Evolutionary conservation across 2,888 invertebrate species (phyloP).

Genomic region (Onthophagus sagittarius): DNA sequence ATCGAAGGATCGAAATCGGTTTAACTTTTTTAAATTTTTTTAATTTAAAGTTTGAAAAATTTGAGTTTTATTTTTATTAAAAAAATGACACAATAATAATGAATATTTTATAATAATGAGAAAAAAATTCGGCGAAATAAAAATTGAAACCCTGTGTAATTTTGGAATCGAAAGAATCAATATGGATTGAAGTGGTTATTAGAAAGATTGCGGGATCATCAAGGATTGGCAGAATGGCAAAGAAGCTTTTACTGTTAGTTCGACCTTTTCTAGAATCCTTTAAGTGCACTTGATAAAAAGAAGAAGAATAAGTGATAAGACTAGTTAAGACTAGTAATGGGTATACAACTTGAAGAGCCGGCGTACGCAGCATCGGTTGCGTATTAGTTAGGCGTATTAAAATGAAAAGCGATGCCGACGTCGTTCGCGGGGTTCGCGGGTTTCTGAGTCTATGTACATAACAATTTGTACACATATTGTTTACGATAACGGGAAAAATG

Average conservation of each 20-base stretch:
- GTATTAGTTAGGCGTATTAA: background rate
- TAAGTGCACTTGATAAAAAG: background rate
- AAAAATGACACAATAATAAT: too few species aligned
- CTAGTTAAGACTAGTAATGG: background rate
- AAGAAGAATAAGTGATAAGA: background rate
- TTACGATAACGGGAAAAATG: conserved; percentile 8
- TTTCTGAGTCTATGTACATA: conserved; percentile 3
- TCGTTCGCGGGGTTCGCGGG: too few species aligned
- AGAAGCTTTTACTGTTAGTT: background rate
- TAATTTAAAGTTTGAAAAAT: too few species aligned
- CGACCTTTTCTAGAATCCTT: background rate
- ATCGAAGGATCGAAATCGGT: too few species aligned
- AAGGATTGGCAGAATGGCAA: background rate
- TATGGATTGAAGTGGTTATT: background rate
- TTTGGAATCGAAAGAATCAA: background rate
- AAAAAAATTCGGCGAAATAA: background rate
- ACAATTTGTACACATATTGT: conserved; percentile 6
- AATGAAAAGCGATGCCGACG: background rate
- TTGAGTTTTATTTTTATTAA: too few species aligned
- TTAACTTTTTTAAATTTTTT: too few species aligned
- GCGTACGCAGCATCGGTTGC: background rate
- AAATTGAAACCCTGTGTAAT: background rate
- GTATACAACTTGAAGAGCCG: background rate
- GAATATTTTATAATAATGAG: too few species aligned
- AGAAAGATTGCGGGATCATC: background rate